Evolutionary conservation across 1,140 invertebrate genomes (phyloP).

Genomic region (Holcopasites calliopsidis): DNA sequence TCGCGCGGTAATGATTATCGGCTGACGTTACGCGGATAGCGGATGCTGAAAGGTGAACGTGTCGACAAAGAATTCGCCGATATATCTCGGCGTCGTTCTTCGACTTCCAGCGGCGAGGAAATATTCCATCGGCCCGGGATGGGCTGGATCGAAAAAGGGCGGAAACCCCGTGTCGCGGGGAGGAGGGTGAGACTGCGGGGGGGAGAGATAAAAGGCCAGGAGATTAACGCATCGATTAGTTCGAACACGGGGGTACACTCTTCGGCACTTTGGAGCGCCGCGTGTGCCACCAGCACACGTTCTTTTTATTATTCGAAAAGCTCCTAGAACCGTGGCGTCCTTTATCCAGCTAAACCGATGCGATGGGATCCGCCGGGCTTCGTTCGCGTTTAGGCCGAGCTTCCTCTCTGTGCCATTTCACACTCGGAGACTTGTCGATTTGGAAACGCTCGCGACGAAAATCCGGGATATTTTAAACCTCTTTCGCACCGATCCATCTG

Average conservation of each 20-base stretch:
- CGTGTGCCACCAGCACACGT: conserved; percentile 41
- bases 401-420: not conserved
- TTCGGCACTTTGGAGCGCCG: conserved; percentile 72
- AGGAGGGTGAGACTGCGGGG: conserved; percentile 10
- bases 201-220: conserved; percentile 67
- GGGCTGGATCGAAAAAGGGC: conserved; percentile 50
- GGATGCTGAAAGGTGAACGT: not conserved
- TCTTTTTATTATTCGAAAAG: conserved; percentile 60
- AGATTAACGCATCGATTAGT: conserved; percentile 77
- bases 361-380: conserved; percentile 16
- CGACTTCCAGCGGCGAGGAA: conserved; percentile 46
- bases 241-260: conserved; percentile 73
- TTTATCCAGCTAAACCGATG: conserved; percentile 28
- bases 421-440: not conserved
- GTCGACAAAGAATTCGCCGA: conserved; percentile 41
- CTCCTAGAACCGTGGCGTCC: conserved; percentile 9
- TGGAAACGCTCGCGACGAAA: conserved; percentile 2
- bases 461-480: conserved; percentile 25
- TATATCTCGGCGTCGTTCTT: conserved; percentile 51
- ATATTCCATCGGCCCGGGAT: conserved; percentile 57
- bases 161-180: conserved; percentile 34
- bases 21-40: not conserved
- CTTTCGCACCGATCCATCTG: not conserved
- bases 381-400: conserved; percentile 12
- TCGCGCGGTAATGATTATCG: conserved; percentile 14